Percentiles rank a stretch among this genome's conserved stretches.
Conservation (phyloP, 2,113 vertebrate species). For the Leucopsar rothschildi region DNA sequence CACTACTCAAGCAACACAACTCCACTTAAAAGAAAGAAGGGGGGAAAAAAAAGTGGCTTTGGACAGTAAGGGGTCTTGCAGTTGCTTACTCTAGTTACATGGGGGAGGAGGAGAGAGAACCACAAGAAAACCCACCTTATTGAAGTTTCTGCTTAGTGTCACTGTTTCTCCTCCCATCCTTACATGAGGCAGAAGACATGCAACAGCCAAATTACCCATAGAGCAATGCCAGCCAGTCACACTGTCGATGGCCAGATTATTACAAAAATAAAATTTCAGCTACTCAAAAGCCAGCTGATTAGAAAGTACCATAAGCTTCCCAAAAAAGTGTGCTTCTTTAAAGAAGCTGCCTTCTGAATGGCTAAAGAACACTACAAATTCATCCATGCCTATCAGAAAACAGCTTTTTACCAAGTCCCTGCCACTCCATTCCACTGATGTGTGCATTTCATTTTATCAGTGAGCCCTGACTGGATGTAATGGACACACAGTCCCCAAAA, state of each 20-base stretch:
- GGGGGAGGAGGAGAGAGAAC: background rate
- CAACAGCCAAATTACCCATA: background rate
- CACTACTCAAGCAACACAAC: background rate
- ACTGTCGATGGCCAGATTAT: background rate
- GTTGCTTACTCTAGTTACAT: background rate
- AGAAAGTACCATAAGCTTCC: constrained; percentile 51
- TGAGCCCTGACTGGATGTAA: background rate
- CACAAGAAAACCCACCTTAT: background rate
- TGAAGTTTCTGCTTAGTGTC: constrained; percentile 11
- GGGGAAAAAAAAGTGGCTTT: background rate
- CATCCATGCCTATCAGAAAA: constrained; percentile 15
- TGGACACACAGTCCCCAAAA: background rate
- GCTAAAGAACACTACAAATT: background rate
- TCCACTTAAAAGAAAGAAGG: background rate
- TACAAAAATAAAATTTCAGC: constrained; percentile 64
- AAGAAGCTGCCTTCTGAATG: constrained; percentile 26
- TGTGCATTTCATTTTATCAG: background rate
- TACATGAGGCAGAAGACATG: background rate
- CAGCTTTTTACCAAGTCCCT: constrained; percentile 37
- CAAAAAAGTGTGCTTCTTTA: constrained; percentile 49
- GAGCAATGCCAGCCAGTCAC: background rate
- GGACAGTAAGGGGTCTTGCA: background rate
- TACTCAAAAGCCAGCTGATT: constrained; percentile 32
- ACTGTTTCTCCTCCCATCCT: background rate
- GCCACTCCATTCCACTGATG: background rate